A percentile compares a stretch with the other conserved stretches of the same genome.
phyloP scores from a whole-genome alignment of 2,113 vertebrate species.

The Nerophis ophidion region DNA sequence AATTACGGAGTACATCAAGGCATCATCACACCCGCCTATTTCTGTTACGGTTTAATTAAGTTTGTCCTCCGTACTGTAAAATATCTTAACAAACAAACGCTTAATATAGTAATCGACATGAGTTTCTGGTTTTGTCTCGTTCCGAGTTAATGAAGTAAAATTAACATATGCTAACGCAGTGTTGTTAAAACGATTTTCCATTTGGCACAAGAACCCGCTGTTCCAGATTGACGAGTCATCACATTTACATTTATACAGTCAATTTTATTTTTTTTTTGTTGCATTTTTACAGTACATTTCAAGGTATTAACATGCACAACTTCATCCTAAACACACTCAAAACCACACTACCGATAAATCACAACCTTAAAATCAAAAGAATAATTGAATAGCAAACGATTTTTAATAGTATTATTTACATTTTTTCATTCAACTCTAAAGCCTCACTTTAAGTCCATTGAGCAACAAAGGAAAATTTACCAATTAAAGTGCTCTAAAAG shows the following conservation, averaged over 20 bases:
- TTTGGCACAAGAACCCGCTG: conserved; percentile 1
- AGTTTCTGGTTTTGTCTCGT: too few relatives aligned
- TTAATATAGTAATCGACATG: too few relatives aligned
- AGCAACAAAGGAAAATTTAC: conserved; percentile 42
- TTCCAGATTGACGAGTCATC: not conserved
- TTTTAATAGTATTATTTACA: conserved; percentile 69
- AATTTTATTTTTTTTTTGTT: conserved; percentile 65
- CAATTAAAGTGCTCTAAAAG: conserved; percentile 56
- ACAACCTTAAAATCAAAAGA: conserved; percentile 52
- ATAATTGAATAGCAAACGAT: conserved; percentile 61
- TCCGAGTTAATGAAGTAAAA: too few relatives aligned
- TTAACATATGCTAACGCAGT: too few relatives aligned
- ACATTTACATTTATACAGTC: conserved; percentile 47
- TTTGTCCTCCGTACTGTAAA: not conserved
- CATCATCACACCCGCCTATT: conserved; percentile 17
- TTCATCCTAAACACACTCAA: conserved; percentile 58
- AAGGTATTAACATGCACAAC: conserved; percentile 56
- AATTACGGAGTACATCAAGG: conserved; percentile 2
- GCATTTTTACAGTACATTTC: conserved; percentile 65
- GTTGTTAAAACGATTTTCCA: not conserved
- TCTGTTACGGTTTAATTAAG: not conserved
- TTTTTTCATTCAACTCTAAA: conserved; percentile 61
- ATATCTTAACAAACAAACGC: too few relatives aligned
- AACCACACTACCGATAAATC: conserved; percentile 58
- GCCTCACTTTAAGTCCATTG: conserved; percentile 43